Evolutionary conservation across 1,140 invertebrate genomes (phyloP), one percentile per base, ranked within the genome.

Genomic region (Drosophila bipectinata): DNA sequence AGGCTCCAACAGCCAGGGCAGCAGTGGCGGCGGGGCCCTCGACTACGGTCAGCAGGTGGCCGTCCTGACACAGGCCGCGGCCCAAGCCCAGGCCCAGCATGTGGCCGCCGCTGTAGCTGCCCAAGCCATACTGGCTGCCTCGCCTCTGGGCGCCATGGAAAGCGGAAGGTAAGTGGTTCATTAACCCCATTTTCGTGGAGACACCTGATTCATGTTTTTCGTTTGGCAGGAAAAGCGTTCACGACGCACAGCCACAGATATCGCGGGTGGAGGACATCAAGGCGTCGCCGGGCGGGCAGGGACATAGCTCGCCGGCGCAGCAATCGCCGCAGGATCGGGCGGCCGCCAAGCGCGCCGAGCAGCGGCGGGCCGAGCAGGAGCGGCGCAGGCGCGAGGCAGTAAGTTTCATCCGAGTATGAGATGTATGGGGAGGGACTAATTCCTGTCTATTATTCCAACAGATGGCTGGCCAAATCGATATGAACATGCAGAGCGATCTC

Each of bases 401-500:
- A 93, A 96, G 96, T 21, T 21, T 21, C 21, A 21, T 21, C 2
- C 21, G 21, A 3, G 21, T 21, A 21, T 3, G 21, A 21, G 21
- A 3, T 21, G 21, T 21, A 21, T 21, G 21, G 21, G 21, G 3
- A 21, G 21, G 2, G 21, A 21, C 21, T 21, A 37, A 37, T 3
- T 6, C 5, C 9, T 9, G 18, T n/a, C 3, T 37, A n/a, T n/a
- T n/a, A 4, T 37, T 37, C 12, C 10, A 12, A 55, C 94, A 98
- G 98, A 95, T 98, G 96, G 97, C 97, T 56, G 96, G 97, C 57
- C 96, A 97, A 93, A 99, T 99, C 90, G 98, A 99, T 92, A 98
- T 99, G 97, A 99, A 98, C 93, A 95, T 97, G 94, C 98, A 99
- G 93, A 98, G 98, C 93, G 98, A 99, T 94, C 94, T 99, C 91